Conservation (phyloP, 1,140 invertebrate species). For the Conus betulinus region DNA sequence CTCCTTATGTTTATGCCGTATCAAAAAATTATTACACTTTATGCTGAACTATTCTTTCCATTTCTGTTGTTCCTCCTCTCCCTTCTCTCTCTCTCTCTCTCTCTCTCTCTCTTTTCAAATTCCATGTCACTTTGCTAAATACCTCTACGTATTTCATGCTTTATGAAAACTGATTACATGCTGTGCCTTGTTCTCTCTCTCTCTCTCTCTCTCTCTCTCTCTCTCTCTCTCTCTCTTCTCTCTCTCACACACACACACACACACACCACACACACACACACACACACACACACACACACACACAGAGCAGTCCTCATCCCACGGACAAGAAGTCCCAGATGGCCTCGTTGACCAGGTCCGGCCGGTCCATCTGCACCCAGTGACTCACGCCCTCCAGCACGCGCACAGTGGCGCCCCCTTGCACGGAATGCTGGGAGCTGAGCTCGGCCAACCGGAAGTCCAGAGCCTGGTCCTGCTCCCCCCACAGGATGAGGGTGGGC, state of each 20-base stretch:
- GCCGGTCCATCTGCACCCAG: conserved; percentile 87
- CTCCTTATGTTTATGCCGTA: too few species aligned
- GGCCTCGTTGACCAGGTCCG: conserved; percentile 82
- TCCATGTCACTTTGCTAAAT: too few species aligned
- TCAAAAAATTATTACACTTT: too few species aligned
- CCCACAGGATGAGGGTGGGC: conserved; percentile 81
- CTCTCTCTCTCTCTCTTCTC: too few species aligned
- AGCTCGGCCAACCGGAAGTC: conserved; percentile 80
- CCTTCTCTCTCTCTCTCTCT: neutral
- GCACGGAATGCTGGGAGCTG: conserved; percentile 77
- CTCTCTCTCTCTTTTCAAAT: neutral
- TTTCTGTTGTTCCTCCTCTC: neutral
- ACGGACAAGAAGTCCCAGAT: conserved; percentile 81
- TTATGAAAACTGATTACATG: too few species aligned
- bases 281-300: too few species aligned
- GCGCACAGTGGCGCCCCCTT: conserved; percentile 81
- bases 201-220: too few species aligned
- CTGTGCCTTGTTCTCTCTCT: too few species aligned
- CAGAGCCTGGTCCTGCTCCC: conserved; percentile 81
- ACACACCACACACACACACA: too few species aligned
- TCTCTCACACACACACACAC: too few species aligned
- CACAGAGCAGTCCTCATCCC: neutral
- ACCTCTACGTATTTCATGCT: too few species aligned
- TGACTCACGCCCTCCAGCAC: conserved; percentile 82
- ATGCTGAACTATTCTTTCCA: too few species aligned